Percentiles rank a stretch among this genome's conserved stretches.
phyloP scores from a whole-genome alignment of 2,888 invertebrate genomes.

The Ctena decussata region DNA sequence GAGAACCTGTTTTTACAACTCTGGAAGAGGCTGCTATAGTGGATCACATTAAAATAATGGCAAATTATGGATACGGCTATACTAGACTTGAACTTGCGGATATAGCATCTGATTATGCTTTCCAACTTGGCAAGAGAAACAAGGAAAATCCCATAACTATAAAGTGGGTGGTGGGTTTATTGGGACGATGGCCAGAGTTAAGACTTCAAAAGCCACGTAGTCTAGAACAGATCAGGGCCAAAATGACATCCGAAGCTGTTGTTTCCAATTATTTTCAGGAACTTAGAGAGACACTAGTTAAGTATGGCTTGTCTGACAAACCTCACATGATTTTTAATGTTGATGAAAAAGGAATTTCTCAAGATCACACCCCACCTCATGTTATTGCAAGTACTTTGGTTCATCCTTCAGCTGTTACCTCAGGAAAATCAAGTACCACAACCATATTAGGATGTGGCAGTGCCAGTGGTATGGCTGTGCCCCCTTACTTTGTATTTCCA shows the following conservation, averaged over 20 bases:
- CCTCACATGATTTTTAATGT: constrained; percentile 49
- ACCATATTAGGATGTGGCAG: constrained; percentile 42
- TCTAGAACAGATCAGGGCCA: background rate
- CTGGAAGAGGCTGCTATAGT: constrained; percentile 25
- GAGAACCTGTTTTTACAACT: background rate
- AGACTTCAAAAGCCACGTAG: background rate
- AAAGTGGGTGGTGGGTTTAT: constrained; percentile 11
- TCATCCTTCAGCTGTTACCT: constrained; percentile 26
- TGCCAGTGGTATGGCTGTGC: constrained; percentile 42
- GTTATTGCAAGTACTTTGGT: constrained; percentile 14
- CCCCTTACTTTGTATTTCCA: constrained; percentile 56
- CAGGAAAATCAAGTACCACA: constrained; percentile 11
- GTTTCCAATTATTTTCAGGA: constrained; percentile 16
- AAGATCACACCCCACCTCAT: constrained; percentile 34
- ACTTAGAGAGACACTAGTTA: background rate
- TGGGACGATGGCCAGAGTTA: background rate
- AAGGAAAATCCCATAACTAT: background rate
- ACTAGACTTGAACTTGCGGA: background rate
- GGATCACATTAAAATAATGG: constrained; percentile 20
- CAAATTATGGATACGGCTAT: constrained; percentile 15
- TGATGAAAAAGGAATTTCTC: constrained; percentile 49
- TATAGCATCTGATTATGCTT: background rate
- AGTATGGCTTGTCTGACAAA: constrained; percentile 28
- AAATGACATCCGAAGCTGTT: background rate
- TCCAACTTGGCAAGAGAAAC: background rate